Conservation (phyloP, 2,113 vertebrate species). For the Boulengeromyrus knoepffleri region DNA sequence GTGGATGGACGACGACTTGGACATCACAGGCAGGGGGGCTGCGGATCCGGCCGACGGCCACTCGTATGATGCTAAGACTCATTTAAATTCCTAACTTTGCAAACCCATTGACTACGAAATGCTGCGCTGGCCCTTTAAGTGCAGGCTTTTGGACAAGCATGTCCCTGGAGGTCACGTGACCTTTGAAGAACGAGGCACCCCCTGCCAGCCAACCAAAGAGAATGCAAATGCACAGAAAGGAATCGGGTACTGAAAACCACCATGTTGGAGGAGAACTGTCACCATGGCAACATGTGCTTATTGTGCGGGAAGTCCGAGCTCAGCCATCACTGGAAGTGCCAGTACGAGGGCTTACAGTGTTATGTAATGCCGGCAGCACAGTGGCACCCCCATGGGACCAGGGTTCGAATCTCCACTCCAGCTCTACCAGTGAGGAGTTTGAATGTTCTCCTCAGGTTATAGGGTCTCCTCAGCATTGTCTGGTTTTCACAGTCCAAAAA, state of each 20-base stretch:
- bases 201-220: neutral
- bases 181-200: neutral
- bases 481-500: neutral
- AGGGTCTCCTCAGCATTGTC: neutral
- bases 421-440: neutral
- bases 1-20: neutral
- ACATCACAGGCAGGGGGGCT: neutral
- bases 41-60: neutral
- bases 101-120: neutral
- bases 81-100: neutral
- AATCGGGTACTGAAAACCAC: neutral
- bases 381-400: neutral
- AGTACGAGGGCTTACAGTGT: neutral
- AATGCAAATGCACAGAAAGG: neutral
- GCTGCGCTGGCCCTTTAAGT: neutral
- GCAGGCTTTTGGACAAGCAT: neutral
- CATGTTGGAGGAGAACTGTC: neutral
- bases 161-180: neutral
- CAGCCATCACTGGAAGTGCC: neutral
- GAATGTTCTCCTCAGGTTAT: neutral
- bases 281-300: neutral
- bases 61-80: neutral
- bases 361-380: neutral
- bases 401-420: neutral
- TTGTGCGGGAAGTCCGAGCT: neutral